Conservation (phyloP, 2,797 vertebrate genomes). For the Neosalanx taihuensis region DNA sequence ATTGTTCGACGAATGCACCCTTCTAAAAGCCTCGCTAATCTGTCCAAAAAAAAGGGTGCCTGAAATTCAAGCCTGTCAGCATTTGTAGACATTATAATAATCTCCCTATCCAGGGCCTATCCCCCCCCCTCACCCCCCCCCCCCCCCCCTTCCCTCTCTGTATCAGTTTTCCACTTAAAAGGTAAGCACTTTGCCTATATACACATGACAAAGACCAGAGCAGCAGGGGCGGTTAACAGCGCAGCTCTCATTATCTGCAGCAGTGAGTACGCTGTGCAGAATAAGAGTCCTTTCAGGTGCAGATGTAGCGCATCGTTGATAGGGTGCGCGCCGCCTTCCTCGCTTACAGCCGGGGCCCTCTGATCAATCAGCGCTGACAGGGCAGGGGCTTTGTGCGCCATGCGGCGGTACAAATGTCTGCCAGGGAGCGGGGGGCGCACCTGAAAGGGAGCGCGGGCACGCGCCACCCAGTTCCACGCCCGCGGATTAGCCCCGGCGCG, state of each 20-base stretch:
- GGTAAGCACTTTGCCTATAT: slow-evolving; percentile 75
- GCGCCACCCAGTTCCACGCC: slow-evolving; percentile 41
- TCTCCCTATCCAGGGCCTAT: slow-evolving; percentile 56
- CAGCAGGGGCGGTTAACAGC: slow-evolving; percentile 72
- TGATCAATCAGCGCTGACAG: slow-evolving; percentile 96
- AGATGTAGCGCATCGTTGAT: slow-evolving; percentile 81
- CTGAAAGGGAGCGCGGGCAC: slow-evolving; percentile 80
- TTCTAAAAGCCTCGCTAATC: slow-evolving; percentile 68
- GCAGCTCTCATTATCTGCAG: slow-evolving; percentile 76
- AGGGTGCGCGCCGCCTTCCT: slow-evolving; percentile 79
- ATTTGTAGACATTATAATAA: slow-evolving; percentile 78
- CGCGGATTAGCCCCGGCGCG: slow-evolving; percentile 90
- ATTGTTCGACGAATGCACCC: slow-evolving; percentile 71
- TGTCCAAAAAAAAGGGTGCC: slow-evolving; percentile 50
- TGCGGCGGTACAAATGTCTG: slow-evolving; percentile 93
- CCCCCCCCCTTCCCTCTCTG: slow-evolving; percentile 26
- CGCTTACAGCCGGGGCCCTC: slow-evolving; percentile 78
- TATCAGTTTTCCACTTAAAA: slow-evolving; percentile 58
- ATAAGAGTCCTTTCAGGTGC: slow-evolving; percentile 73
- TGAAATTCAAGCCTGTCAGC: slow-evolving; percentile 77
- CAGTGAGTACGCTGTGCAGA: slow-evolving; percentile 76
- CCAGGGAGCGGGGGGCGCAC: slow-evolving; percentile 85
- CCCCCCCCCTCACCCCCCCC: slow-evolving; percentile 16
- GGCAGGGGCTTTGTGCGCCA: slow-evolving; percentile 85
- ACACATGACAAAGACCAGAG: slow-evolving; percentile 73